Conservation (phyloP, 2,888 invertebrate genomes). For the Anthophora plumipes region DNA sequence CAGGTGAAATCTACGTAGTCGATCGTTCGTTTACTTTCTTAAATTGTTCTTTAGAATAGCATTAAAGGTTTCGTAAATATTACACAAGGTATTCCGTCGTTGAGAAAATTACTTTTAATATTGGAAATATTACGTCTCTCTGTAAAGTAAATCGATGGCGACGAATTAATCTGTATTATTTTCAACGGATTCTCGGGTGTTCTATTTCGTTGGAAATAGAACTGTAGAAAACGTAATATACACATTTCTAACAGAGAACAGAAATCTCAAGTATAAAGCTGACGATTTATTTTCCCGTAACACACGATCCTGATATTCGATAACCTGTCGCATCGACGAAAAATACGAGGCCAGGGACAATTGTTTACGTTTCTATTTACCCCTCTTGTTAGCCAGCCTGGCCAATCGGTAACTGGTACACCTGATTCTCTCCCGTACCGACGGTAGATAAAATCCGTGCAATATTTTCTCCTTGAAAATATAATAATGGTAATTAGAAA, state of each 20-base stretch:
- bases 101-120: not conserved
- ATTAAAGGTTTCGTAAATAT: not conserved
- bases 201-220: not conserved
- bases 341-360: conserved; percentile 25
- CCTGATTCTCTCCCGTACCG: conserved; percentile 30
- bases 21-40: conserved; percentile 20
- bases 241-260: not conserved
- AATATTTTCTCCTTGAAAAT: not conserved
- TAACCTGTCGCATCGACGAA: conserved; percentile 5
- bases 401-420: conserved; percentile 24
- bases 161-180: not conserved
- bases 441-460: conserved; percentile 21
- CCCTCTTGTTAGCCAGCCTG: not conserved
- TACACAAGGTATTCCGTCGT: not conserved
- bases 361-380: conserved; percentile 38
- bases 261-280: conserved; percentile 2
- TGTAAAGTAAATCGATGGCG: not conserved
- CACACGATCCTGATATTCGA: conserved; percentile 4
- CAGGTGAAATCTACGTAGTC: conserved; percentile 12
- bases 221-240: not conserved
- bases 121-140: not conserved
- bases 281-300: conserved; percentile 11
- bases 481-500: not conserved
- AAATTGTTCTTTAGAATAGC: not conserved
- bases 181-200: not conserved